Percentiles rank a stretch among this genome's conserved stretches.
These are phyloP conservation scores for Medauroidea extradentata DNA, from an alignment of 1,140 invertebrate species.

Conservation along the genomic window DNA sequence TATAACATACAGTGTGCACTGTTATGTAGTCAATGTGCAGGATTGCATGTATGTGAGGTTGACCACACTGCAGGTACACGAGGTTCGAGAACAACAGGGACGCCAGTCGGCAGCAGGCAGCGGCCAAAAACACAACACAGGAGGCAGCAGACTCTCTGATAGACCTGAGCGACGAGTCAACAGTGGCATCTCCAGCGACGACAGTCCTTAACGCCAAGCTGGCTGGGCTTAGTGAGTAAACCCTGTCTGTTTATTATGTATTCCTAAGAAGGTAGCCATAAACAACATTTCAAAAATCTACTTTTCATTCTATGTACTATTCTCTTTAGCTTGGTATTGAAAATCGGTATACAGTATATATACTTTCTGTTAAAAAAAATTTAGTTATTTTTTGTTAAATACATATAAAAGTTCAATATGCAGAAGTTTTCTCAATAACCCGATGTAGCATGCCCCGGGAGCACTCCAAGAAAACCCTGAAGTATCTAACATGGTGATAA, in stretches of 20 bases:
- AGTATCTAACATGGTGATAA: too few species aligned
- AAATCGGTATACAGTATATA: too few species aligned
- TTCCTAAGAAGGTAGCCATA: neutral
- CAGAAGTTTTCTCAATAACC: too few species aligned
- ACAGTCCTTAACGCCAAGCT: slow-evolving; percentile 22
- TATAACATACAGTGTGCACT: too few species aligned
- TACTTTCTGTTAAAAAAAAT: too few species aligned
- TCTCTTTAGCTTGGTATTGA: too few species aligned
- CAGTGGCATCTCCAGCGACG: slow-evolving; percentile 4
- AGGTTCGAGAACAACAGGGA: slow-evolving; percentile 68
- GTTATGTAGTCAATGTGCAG: too few species aligned
- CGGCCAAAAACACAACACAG: neutral
- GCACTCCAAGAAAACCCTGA: too few species aligned
- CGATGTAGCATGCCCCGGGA: too few species aligned
- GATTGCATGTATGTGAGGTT: neutral
- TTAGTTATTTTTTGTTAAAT: too few species aligned
- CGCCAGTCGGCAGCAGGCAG: slow-evolving; percentile 1
- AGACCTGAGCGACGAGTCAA: slow-evolving; percentile 55
- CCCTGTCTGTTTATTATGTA: neutral
- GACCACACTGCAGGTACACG: slow-evolving; percentile 49
- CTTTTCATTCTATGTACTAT: too few species aligned
- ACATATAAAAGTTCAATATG: too few species aligned
- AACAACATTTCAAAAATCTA: neutral
- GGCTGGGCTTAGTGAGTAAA: slow-evolving; percentile 36
- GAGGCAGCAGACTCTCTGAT: slow-evolving; percentile 55